Percentiles rank a stretch among this genome's conserved stretches.
These are phyloP conservation scores for Prenolepis imparis DNA, from an alignment of 2,888 invertebrate species.

Conservation along the genomic window DNA sequence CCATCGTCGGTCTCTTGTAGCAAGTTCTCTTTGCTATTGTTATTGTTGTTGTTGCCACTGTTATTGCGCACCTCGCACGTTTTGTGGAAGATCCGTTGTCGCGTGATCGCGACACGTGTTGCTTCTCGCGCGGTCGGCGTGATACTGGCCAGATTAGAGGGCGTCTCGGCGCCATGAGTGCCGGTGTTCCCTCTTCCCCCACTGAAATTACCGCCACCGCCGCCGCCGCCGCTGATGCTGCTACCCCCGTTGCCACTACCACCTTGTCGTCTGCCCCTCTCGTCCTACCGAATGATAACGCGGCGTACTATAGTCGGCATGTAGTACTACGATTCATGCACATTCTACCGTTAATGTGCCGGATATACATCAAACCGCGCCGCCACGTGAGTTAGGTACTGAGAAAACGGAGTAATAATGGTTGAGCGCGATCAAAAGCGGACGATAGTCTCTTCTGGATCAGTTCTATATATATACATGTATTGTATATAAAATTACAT, in stretches of 20 bases:
- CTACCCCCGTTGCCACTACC: constrained; percentile 75
- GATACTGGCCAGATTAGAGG: constrained; percentile 85
- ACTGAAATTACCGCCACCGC: constrained; percentile 76
- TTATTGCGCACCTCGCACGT: constrained; percentile 66
- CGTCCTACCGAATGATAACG: constrained; percentile 75
- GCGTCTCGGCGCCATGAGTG: constrained; percentile 81
- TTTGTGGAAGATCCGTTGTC: constrained; percentile 78
- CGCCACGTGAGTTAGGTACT: constrained; percentile 23
- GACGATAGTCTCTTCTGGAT: not conserved
- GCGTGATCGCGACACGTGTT: constrained; percentile 78
- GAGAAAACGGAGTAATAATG: not conserved
- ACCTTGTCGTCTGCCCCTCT: constrained; percentile 79
- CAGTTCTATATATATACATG: not conserved
- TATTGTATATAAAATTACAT: too few relatives aligned
- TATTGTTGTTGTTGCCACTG: constrained; percentile 53
- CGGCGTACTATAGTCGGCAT: constrained; percentile 54
- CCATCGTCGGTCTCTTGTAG: constrained; percentile 64
- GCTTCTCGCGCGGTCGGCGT: constrained; percentile 85
- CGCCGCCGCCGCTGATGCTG: constrained; percentile 62
- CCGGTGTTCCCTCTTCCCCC: constrained; percentile 77
- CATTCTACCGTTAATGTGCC: constrained; percentile 12
- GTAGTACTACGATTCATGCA: constrained; percentile 59
- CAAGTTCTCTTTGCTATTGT: constrained; percentile 68
- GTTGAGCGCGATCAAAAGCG: not conserved
- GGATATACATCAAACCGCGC: constrained; percentile 12